Conservation (phyloP, 1,140 invertebrate species). For the Thereuonema tuberculata region DNA sequence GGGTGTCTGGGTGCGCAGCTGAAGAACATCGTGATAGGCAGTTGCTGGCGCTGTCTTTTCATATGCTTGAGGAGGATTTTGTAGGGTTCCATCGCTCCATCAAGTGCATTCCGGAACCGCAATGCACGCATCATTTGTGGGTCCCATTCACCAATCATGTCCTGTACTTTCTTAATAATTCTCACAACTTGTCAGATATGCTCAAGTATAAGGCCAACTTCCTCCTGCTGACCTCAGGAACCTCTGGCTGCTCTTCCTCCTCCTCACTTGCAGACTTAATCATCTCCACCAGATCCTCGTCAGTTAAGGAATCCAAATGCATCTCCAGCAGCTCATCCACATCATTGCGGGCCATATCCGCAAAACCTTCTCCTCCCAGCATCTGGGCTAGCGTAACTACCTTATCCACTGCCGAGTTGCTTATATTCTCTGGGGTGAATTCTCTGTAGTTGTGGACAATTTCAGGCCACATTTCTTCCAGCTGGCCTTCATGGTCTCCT, state of each 20-base stretch:
- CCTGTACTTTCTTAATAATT: too few relatives aligned
- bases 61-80: constrained; percentile 10
- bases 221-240: too few relatives aligned
- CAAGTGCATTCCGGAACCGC: too few relatives aligned
- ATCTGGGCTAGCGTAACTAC: constrained; percentile 19
- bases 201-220: too few relatives aligned
- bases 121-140: too few relatives aligned
- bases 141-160: too few relatives aligned
- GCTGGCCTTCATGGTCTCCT: constrained; percentile 7
- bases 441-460: not conserved
- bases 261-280: constrained; percentile 13
- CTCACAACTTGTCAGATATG: too few relatives aligned
- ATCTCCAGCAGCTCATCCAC: constrained; percentile 10
- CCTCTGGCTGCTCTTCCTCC: too few relatives aligned
- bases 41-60: constrained; percentile 8
- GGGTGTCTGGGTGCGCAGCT: not conserved
- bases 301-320: constrained; percentile 11
- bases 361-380: constrained; percentile 17
- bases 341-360: constrained; percentile 19
- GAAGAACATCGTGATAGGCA: constrained; percentile 1
- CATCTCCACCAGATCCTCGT: constrained; percentile 27
- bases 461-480: constrained; percentile 10
- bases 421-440: constrained; percentile 2
- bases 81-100: too few relatives aligned
- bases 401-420: not conserved